phyloP scores from a whole-genome alignment of 2,113 vertebrate species.

The Cacatua alba region DNA sequence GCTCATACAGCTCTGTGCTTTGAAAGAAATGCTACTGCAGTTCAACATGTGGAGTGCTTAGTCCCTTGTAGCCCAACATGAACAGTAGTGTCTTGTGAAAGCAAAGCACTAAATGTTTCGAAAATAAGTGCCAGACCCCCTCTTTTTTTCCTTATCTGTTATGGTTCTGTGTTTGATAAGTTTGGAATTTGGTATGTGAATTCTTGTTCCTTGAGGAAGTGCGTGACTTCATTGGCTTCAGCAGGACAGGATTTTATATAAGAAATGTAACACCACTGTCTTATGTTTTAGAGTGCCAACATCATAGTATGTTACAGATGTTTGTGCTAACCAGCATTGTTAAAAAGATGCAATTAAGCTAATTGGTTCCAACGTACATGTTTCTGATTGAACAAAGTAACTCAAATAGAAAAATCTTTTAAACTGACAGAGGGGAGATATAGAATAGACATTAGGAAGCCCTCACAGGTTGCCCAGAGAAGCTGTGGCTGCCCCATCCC shows the following conservation, averaged over 20 bases:
- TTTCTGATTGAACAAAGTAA: background rate
- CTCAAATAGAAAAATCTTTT: background rate
- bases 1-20: rapidly evolving
- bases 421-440: background rate
- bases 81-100: background rate
- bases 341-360: background rate
- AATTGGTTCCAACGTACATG: background rate
- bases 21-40: background rate
- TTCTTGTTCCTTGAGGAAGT: background rate
- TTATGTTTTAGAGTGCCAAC: background rate
- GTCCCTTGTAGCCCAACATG: background rate
- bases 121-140: background rate
- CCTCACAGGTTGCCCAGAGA: background rate
- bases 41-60: background rate
- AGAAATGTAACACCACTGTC: background rate
- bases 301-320: background rate
- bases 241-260: background rate
- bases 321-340: background rate
- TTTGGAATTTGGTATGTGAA: constrained; percentile 20
- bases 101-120: background rate
- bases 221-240: background rate
- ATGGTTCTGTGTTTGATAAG: background rate
- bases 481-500: background rate
- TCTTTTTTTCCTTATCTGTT: background rate
- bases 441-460: background rate